Evolutionary conservation across 2,888 invertebrate species (phyloP).

Genomic region (Glyphotaelius pellucidus): DNA sequence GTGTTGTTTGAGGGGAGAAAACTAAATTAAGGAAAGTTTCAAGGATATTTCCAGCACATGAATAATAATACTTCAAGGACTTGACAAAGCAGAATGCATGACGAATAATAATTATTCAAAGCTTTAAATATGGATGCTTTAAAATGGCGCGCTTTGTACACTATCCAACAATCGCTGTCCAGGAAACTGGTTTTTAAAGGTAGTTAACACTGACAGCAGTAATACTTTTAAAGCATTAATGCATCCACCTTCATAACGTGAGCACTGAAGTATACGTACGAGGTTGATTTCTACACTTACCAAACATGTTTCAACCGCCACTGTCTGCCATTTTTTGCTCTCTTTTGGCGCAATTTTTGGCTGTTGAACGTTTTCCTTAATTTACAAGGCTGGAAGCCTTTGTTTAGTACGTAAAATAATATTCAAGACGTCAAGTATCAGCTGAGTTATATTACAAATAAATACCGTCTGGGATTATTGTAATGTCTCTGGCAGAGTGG

Average conservation of each 20-base stretch:
- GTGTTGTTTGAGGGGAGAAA: not conserved
- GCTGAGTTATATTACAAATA: not conserved
- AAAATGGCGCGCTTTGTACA: slow-evolving; percentile 38
- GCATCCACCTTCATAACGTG: slow-evolving; percentile 6
- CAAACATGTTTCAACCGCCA: slow-evolving; percentile 18
- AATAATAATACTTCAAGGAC: not conserved
- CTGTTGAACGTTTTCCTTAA: not conserved
- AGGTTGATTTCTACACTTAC: slow-evolving; percentile 11
- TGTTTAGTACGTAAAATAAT: not conserved
- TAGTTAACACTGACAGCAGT: not conserved
- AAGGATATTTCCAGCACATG: not conserved
- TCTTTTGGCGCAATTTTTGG: slow-evolving; percentile 2
- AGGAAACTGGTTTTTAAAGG: slow-evolving; percentile 35
- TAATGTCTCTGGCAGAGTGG: not conserved
- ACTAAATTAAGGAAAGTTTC: not conserved
- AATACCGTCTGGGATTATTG: not conserved
- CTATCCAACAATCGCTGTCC: slow-evolving; percentile 21
- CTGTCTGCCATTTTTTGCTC: not conserved
- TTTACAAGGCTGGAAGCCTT: not conserved
- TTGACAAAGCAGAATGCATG: not conserved
- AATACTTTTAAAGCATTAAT: slow-evolving; percentile 16
- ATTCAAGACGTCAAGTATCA: not conserved
- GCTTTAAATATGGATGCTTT: not conserved
- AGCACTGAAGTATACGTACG: not conserved
- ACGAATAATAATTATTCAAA: slow-evolving; percentile 10